Percentiles rank a stretch among this genome's conserved stretches.
These are phyloP conservation scores for Nyctibius grandis DNA, from an alignment of 2,797 vertebrate genomes.

Conservation along the genomic window DNA sequence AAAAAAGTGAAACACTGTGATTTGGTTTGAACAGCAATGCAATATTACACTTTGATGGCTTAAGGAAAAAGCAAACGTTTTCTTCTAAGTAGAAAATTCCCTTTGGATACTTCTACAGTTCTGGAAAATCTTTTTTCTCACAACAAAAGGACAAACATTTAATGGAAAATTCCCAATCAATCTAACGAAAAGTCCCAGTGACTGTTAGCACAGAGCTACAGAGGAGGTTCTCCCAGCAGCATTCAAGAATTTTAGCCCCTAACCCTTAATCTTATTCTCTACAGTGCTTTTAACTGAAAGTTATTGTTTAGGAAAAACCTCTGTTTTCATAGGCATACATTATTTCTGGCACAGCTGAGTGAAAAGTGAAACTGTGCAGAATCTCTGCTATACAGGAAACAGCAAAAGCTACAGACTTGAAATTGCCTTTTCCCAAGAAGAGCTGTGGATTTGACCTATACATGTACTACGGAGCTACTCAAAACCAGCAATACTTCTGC, in stretches of 20 bases:
- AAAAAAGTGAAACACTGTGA: not conserved
- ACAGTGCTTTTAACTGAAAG: not conserved
- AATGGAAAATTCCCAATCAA: not conserved
- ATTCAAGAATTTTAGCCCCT: not conserved
- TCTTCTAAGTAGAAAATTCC: constrained; percentile 5
- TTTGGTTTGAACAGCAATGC: not conserved
- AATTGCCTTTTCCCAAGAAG: not conserved
- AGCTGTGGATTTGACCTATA: not conserved
- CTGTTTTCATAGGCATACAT: not conserved
- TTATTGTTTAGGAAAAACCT: not conserved
- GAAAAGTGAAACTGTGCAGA: not conserved
- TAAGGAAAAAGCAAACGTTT: not conserved
- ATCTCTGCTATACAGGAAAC: not conserved
- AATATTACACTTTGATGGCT: constrained; percentile 17
- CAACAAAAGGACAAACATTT: constrained; percentile 21
- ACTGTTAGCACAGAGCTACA: not conserved
- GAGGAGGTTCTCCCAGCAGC: not conserved
- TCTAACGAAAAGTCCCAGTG: not conserved
- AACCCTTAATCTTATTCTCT: not conserved
- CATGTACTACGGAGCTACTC: too few species aligned
- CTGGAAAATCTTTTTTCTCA: not conserved
- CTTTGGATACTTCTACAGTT: not conserved
- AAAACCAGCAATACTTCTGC: too few species aligned
- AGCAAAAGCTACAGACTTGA: not conserved
- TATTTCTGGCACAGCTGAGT: not conserved